Conservation (phyloP, 2,888 invertebrate species). For the Machimus atricapillus region DNA sequence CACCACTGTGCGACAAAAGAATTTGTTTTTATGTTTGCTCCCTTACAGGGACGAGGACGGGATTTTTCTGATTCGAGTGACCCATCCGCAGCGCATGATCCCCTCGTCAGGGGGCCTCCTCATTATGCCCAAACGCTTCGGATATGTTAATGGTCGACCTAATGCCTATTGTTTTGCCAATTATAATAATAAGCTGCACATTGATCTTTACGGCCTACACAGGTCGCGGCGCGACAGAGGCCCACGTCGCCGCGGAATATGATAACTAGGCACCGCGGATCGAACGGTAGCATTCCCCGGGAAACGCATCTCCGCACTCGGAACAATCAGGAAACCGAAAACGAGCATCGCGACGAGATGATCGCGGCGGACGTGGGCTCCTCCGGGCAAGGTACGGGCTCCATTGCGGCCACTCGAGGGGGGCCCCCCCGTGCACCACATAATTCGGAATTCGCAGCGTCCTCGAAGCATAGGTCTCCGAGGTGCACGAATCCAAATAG, state of each 20-base stretch:
- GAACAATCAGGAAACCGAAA: constrained; percentile 38
- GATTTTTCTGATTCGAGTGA: not conserved
- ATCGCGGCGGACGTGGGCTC: not conserved
- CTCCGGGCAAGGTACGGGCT: not conserved
- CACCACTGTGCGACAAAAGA: not conserved
- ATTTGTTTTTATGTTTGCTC: not conserved
- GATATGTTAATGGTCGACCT: constrained; percentile 41
- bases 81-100: not conserved
- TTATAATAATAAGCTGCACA: constrained; percentile 40
- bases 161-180: constrained; percentile 42
- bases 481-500: constrained; percentile 45
- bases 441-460: constrained; percentile 37
- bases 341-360: constrained; percentile 13
- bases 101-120: constrained; percentile 2
- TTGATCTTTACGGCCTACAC: constrained; percentile 28
- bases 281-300: constrained; percentile 38
- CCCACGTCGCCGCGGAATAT: constrained; percentile 8
- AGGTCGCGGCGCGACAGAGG: constrained; percentile 25
- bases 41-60: not conserved
- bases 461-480: constrained; percentile 19
- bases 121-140: constrained; percentile 33
- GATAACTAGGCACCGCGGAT: constrained; percentile 36
- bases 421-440: constrained; percentile 3
- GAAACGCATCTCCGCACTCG: constrained; percentile 30
- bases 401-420: not conserved